These are phyloP conservation scores for Oryzias dopingdopingensis DNA, from an alignment of 2,797 vertebrate species.

Conservation along the genomic window DNA sequence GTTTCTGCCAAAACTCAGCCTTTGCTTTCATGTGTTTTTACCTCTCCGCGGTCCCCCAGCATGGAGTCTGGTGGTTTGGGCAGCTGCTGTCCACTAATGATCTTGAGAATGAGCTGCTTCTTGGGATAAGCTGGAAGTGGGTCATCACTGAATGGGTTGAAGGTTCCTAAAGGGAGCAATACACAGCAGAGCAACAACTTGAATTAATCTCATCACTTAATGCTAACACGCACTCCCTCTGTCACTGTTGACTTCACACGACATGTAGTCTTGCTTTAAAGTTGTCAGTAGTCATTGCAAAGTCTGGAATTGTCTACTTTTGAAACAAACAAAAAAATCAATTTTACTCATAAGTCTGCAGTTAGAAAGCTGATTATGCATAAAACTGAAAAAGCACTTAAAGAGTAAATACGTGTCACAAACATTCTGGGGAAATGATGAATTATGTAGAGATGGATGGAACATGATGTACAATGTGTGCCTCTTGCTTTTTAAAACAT, in stretches of 20 bases:
- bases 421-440: not conserved
- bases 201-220: constrained; percentile 46
- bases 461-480: not conserved
- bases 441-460: not conserved
- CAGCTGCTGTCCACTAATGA: constrained; percentile 97
- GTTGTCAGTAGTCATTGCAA: not conserved
- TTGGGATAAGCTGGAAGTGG: constrained; percentile 94
- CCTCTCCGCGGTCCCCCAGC: constrained; percentile 97
- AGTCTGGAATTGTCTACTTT: not conserved
- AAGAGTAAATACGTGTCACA: not conserved
- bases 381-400: not conserved
- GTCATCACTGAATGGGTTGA: constrained; percentile 92
- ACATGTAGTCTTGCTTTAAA: not conserved
- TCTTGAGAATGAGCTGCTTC: constrained; percentile 95
- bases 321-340: too few relatives aligned
- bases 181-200: constrained; percentile 27
- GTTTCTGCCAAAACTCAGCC: constrained; percentile 5
- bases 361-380: not conserved
- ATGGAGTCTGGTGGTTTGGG: constrained; percentile 98
- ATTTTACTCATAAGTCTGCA: too few relatives aligned
- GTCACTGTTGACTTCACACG: constrained; percentile 2
- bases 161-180: constrained; percentile 80
- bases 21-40: constrained; percentile 56
- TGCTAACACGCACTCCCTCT: constrained; percentile 2
- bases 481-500: not conserved